Base-by-base conservation (phyloP, 2,888 invertebrate genomes). In the Lepidocyrtoides sp. region DNA sequence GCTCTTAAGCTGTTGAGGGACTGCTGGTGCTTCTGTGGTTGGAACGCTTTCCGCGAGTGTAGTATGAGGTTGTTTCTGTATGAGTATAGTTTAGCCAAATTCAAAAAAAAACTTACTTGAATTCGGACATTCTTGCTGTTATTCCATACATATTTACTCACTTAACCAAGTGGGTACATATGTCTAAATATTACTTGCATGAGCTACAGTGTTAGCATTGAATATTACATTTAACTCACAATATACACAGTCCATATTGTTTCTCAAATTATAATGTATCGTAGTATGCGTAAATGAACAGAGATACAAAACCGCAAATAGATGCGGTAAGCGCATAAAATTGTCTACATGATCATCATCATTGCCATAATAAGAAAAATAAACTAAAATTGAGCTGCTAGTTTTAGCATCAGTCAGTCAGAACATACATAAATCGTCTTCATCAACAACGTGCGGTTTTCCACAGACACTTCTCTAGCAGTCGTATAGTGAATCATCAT, bases 361-460 rank as follows among this genome's bases (percentile, higher is more conserved):
- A 17, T 41, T 17, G 5, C 23, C 57, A 20, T 81, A 66, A 81
- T 81, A 81, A 83, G 79, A 63, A 88, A 81, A 81, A 81, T 79
- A 88, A 88, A 88, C 69, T 51, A 63, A 41, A 23, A 23, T 60
- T n/a, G 41, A 60, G 57, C 23, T 54, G 79, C n/a, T n/a, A 79
- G 54, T 51, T 14, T 44, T 8, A 77, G 72, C 41, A 48, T 12
- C 77, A 69, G 41, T 36, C 51, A 48, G 51, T 8, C 48, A 79
- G 51, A 32, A 32, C 3, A 63, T 63, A 41, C 41, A 14, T 29
- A 10, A n/a, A 69, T 14, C 32, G 5, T 69, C 29, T 4, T 69
- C 32, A 69, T 69, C 36, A 32, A 8, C 32, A 69, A 32, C n/a
- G 26, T 54, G 79, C 54, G 79, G 79, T 79, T 54, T 66, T 2